Conservation (phyloP, 2,888 invertebrate species). For the Tenthredo scrophulariae region DNA sequence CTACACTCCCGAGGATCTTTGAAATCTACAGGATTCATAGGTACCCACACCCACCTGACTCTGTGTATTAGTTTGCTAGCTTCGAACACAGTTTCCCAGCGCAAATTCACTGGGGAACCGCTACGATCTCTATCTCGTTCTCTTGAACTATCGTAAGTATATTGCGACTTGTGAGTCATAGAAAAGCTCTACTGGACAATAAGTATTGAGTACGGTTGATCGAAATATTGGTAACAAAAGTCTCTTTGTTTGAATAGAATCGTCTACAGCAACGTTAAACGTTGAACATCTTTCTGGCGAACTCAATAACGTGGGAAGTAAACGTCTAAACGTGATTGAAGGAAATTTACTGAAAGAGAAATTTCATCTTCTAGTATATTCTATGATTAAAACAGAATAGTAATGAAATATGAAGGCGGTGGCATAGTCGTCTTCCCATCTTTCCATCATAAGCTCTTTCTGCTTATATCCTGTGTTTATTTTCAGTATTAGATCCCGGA, state of each 20-base stretch:
- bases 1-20: conserved; percentile 28
- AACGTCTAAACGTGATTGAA: background rate
- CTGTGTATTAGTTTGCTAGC: background rate
- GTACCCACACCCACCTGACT: background rate
- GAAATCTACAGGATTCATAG: conserved; percentile 35
- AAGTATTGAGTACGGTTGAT: background rate
- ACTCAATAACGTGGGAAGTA: background rate
- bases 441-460: background rate
- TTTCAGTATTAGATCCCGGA: background rate
- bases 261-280: background rate
- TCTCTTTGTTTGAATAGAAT: background rate
- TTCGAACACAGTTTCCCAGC: conserved; percentile 3
- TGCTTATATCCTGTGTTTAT: background rate
- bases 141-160: background rate
- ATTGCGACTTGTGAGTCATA: conserved; percentile 30
- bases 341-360: background rate
- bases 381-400: background rate
- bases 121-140: background rate
- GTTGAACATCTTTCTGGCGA: background rate
- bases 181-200: background rate
- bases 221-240: background rate
- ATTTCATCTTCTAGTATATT: background rate
- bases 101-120: conserved; percentile 16
- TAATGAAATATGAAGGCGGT: background rate
- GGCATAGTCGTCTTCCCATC: background rate